phyloP scores from a whole-genome alignment of 2,797 vertebrate genomes.

The Bryconaethiops microstoma region DNA sequence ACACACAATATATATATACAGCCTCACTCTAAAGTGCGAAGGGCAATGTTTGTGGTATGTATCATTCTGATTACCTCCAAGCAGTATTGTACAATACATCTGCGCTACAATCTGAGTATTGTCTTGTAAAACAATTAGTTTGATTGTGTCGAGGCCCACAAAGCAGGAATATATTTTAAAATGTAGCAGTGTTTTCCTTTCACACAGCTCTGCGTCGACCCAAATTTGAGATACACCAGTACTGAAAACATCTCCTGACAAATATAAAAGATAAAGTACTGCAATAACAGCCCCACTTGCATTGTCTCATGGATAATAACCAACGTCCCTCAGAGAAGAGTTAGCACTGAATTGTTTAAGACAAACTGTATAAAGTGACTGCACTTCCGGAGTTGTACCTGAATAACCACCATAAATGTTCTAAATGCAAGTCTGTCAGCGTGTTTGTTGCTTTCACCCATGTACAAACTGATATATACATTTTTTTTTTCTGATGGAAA shows the following conservation, averaged over 20 bases:
- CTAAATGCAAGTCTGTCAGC: conserved; percentile 14
- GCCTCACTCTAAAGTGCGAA: not conserved
- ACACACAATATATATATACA: no score
- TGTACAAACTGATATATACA: not conserved
- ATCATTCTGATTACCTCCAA: not conserved
- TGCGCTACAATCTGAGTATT: not conserved
- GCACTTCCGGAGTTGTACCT: not conserved
- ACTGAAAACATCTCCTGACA: not conserved
- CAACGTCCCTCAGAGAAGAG: not conserved
- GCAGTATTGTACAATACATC: not conserved
- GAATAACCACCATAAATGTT: conserved; percentile 25
- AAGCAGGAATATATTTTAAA: not conserved
- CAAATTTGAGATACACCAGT: not conserved
- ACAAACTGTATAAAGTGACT: not conserved
- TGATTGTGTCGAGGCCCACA: not conserved
- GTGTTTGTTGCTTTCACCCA: not conserved
- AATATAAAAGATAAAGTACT: not conserved
- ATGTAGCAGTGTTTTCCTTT: not conserved
- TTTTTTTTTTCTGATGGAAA: not conserved
- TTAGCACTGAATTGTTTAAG: conserved; percentile 6
- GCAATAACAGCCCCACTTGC: conserved; percentile 5
- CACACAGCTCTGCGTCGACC: not conserved
- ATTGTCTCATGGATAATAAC: not conserved
- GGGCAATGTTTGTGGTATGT: no score
- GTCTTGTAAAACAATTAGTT: not conserved